Base-by-base conservation (phyloP, 2,888 invertebrate genomes). In the Reticulitermes lucifugus region DNA sequence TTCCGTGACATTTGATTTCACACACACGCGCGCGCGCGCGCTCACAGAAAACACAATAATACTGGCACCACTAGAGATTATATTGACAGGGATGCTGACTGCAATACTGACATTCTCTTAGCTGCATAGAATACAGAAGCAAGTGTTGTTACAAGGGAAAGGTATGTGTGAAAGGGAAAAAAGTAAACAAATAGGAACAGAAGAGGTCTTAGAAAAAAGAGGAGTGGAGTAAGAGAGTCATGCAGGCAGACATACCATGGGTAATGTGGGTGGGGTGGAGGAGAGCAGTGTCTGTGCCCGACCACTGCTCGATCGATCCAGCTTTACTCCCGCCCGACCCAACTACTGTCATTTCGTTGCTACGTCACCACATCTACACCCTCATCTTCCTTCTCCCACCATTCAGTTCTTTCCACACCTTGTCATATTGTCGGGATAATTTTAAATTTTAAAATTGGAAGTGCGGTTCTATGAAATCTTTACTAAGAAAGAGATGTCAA, bases 301-400 rank as follows among this genome's bases (percentile, higher is more conserved):
- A 60, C n/a, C 79, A 59, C 41, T 46, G 84, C 84, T 84, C 79
- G 79, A 84, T 84, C 84, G 84, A 84, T 84, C 84, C 79, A 84
- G 65, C 79, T 60, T 60, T 79, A 75, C 84, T 22, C 77, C 79
- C 55, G 79, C 79, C 79, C 59, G 65, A 79, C 71, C 79, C 43
- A 77, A 43, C 84, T 71, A 70, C 43, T 77, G 77, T 77, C 77
- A 77, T 77, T 77, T 51, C 51, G 77, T 46, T 77, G 22, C 51
- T 77, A 77, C 77, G 77, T 77, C 77, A 77, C 46, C 77, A 77
- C 77, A 51, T n/a, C 43, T 65, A n/a, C 25, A 65, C 65, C 77
- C 43, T 46, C 77, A 21, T 46, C n/a, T 9, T 22, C 41, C 77
- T 35, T 35, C 35, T 46, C 77, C n/a, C 46, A n/a, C 46, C 7